Conservation (phyloP, 1,140 invertebrate genomes). For the Argopecten irradians region DNA sequence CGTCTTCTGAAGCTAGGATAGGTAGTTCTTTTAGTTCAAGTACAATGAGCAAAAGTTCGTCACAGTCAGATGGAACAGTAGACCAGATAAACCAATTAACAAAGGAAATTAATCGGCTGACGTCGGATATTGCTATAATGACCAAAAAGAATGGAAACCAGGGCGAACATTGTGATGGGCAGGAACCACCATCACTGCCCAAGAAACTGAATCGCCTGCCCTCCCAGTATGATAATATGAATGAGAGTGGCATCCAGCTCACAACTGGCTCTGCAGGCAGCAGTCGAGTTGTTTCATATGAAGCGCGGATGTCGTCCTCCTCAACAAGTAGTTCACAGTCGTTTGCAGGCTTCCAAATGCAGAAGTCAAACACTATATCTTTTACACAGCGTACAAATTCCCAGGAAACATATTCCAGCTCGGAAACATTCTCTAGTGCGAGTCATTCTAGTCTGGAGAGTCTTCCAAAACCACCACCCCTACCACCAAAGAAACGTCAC, state of each 20-base stretch:
- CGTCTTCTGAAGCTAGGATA: conserved; percentile 57
- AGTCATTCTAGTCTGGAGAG: conserved; percentile 73
- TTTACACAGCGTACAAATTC: conserved; percentile 62
- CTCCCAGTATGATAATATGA: conserved; percentile 86
- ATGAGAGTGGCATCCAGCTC: conserved; percentile 49
- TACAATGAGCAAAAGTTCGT: conserved; percentile 49
- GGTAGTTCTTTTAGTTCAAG: conserved; percentile 29
- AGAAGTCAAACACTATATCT: conserved; percentile 54
- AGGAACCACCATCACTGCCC: conserved; percentile 82
- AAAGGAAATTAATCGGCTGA: conserved; percentile 68
- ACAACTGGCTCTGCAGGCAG: conserved; percentile 36
- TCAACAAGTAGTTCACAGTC: conserved; percentile 66
- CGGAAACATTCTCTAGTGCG: conserved; percentile 71
- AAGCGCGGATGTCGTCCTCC: conserved; percentile 61
- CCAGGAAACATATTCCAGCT: conserved; percentile 71
- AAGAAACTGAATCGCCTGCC: conserved; percentile 80
- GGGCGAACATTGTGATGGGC: neutral
- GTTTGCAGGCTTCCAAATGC: conserved; percentile 55
- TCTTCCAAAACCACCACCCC: conserved; percentile 84
- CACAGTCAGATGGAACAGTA: conserved; percentile 59
- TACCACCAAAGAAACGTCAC: conserved; percentile 90
- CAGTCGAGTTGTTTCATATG: conserved; percentile 75
- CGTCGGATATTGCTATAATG: conserved; percentile 68
- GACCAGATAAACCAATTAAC: conserved; percentile 72
- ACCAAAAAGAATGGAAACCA: conserved; percentile 46